Evolutionary conservation across 2,888 invertebrate species (phyloP), one percentile per base, ranked within the genome.

Genomic region (Heteropelma amictum): DNA sequence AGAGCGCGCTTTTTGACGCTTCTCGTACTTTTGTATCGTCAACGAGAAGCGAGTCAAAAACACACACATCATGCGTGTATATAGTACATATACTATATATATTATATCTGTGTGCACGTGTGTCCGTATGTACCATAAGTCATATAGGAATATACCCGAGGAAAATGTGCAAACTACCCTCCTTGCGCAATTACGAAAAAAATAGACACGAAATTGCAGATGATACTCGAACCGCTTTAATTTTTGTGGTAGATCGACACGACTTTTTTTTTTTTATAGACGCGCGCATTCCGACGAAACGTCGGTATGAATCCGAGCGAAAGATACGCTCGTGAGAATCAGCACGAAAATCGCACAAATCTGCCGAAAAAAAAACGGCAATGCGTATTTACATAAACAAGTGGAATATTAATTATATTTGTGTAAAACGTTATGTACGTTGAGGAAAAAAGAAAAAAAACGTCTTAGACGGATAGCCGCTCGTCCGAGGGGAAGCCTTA

Each of bases 161-260:
- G 30, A 72, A 49, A 58, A 33, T 30, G 56, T 40, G 3, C n/a
- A 72, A 10, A 61, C 14, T 28, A 63, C n/a, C 30, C 3, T n/a
- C n/a, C n/a, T n/a, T n/a, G n/a, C n/a, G n/a, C n/a, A n/a, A n/a
- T n/a, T n/a, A n/a, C n/a, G n/a, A n/a, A n/a, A n/a, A n/a, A 35
- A 19, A 33, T 7, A 30, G 26, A 63, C 23, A 40, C 42, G 23
- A 14, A 56, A 68, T 17, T 33, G 61, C 71, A 70, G 71, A 42
- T 61, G 63, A 49, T 54, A 71, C 40, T 69, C 45, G 71, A 42
- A 49, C 67, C 61, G 75, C 70, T 75, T 75, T 54, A 38, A 71
- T 75, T 75, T 65, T 60, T 70, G 70, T 70, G 47, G 56, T 30
- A 47, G 47, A 38, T 74, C 53, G 74, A 51, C 30, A 30, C 53